Evolutionary conservation across 2,888 invertebrate species (phyloP).

Genomic region (Megamerina dolium): DNA sequence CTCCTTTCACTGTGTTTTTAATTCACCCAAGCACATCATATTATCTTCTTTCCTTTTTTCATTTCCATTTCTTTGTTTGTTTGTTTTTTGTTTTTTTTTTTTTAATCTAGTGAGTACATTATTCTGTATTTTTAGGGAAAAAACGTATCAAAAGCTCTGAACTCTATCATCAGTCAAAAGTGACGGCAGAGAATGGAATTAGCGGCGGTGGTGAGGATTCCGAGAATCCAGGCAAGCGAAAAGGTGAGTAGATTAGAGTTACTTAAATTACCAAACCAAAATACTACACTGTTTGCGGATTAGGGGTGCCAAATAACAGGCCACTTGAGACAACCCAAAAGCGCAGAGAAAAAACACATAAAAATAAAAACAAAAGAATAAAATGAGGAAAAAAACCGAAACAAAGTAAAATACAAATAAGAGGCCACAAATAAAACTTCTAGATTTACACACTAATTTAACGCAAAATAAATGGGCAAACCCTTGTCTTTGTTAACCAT

Average conservation of each 20-base stretch:
- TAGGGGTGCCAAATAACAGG: constrained; percentile 26
- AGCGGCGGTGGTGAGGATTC: constrained; percentile 44
- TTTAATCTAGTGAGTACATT: too few relatives aligned
- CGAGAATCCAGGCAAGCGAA: constrained; percentile 49
- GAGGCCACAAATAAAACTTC: constrained; percentile 16
- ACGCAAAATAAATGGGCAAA: not conserved
- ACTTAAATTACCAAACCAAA: constrained; percentile 15
- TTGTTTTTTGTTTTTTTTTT: too few relatives aligned
- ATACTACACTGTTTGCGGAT: constrained; percentile 4
- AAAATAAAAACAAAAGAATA: constrained; percentile 13
- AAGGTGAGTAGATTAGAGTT: constrained; percentile 45
- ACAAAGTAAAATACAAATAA: constrained; percentile 8
- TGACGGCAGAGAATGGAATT: too few relatives aligned
- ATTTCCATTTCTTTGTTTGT: too few relatives aligned
- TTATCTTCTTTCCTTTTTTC: too few relatives aligned
- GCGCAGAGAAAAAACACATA: not conserved
- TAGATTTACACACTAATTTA: constrained; percentile 3
- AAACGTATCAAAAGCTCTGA: constrained; percentile 46
- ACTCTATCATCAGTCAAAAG: constrained; percentile 44
- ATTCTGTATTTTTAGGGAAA: constrained; percentile 35
- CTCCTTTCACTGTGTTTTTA: too few relatives aligned
- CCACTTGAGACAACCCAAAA: constrained; percentile 34
- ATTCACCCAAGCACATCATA: too few relatives aligned
- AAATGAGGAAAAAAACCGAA: constrained; percentile 11
- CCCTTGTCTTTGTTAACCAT: too few relatives aligned